Base-by-base conservation (phyloP, 1,140 invertebrate genomes). In the Coelopa frigida region DNA sequence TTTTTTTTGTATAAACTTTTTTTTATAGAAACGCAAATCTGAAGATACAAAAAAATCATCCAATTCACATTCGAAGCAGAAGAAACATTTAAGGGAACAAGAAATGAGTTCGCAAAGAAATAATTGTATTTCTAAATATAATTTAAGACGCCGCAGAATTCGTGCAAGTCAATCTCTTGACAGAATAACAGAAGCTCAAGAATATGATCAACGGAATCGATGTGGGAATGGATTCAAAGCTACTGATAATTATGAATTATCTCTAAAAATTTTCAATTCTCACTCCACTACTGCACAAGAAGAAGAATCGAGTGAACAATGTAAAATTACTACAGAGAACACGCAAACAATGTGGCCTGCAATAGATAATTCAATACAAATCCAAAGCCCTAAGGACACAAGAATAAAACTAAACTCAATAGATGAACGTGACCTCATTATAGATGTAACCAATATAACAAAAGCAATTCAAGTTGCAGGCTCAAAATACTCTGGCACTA, bases 121-220 rank as follows among this genome's bases (percentile, higher is more conserved):
- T n/a, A 46, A 39, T 38, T 38, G 35, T 3, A 15, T 23, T 8
- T 4, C 23, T n/a, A 45, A 44, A 32, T 21, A 18, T 12, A 48
- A 46, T 2, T 75, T 75, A 21, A 61, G 78, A 42, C 73, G 82
- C 50, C 70, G 79, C 50, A 73, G 84, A 3, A 69, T 88, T 15
- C 71, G 85, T 6, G 85, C 88, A 70, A 86, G 83, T 56, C 85
- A 87, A 55, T 87, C 85, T 7, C 65, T 89, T 18, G 87, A 89
- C 62, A 75, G 85, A 21, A 89, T 89, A 31, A 86, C 85, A 10
- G 85, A 87, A 67, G 82, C 84, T 12, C 81, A 84, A 56, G 83
- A 84, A 70, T 74, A 75, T n/a, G 76, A 78, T 50, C 62, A 65
- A 55, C 54, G 62, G 47, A 48, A 57, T 59, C 39, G 49, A 39